Evolutionary conservation across 2,888 invertebrate species (phyloP).

Genomic region (Ptychoptera albimana): DNA sequence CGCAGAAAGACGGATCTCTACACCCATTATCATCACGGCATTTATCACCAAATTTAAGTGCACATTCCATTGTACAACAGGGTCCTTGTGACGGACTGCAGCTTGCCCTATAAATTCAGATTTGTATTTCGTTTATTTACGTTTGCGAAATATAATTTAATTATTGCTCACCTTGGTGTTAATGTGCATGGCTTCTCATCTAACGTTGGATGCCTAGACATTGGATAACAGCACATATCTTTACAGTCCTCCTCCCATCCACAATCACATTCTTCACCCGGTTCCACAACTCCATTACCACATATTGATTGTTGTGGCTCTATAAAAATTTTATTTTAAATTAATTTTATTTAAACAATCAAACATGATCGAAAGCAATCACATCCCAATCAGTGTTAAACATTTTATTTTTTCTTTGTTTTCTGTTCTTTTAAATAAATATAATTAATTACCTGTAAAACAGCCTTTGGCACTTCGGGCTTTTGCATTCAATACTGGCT

Average conservation of each 20-base stretch:
- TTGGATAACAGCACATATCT: conserved; percentile 86
- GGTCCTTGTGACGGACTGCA: conserved; percentile 56
- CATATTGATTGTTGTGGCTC: conserved; percentile 90
- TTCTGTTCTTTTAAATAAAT: no score
- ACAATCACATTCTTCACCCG: conserved; percentile 96
- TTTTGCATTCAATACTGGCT: conserved; percentile 81
- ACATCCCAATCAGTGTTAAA: neutral
- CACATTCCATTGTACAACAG: conserved; percentile 82
- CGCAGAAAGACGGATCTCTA: conserved; percentile 81
- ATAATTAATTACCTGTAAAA: conserved; percentile 61
- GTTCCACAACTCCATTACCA: conserved; percentile 95
- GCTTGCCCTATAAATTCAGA: conserved; percentile 15
- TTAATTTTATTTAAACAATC: neutral
- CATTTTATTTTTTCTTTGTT: no score
- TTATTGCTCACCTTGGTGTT: conserved; percentile 45
- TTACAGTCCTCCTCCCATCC: conserved; percentile 96
- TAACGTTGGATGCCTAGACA: conserved; percentile 58
- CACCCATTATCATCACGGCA: conserved; percentile 91
- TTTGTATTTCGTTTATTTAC: neutral
- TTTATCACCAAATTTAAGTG: conserved; percentile 69
- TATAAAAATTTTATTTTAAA: conserved; percentile 26
- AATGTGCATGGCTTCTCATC: conserved; percentile 76
- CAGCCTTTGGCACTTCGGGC: conserved; percentile 82
- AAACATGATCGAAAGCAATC: neutral
- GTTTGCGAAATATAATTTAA: neutral